Conservation (phyloP, 2,888 invertebrate species). For the Leptothorax acervorum region DNA sequence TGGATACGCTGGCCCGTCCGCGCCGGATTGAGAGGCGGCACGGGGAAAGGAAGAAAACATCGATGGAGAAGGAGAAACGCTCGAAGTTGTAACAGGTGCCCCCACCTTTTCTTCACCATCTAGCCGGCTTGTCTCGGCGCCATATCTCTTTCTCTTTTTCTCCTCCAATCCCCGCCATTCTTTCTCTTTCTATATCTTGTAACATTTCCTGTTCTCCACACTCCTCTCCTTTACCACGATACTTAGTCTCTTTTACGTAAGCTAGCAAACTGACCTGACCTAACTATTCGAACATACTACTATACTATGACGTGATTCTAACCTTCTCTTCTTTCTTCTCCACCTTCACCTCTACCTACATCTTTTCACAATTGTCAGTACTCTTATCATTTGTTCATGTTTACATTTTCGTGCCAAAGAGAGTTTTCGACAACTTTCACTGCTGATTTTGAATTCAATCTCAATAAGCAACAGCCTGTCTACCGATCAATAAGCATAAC, state of each 20-base stretch:
- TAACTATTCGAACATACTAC: constrained; percentile 69
- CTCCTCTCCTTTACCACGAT: constrained; percentile 62
- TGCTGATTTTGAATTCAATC: background rate
- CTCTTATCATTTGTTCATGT: background rate
- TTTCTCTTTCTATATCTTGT: constrained; percentile 60
- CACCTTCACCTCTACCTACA: background rate
- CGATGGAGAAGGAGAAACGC: constrained; percentile 17
- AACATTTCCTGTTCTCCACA: constrained; percentile 65
- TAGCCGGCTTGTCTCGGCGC: constrained; percentile 28
- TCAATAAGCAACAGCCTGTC: background rate
- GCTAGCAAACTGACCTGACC: constrained; percentile 78
- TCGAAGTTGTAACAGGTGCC: constrained; percentile 62
- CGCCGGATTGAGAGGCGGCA: constrained; percentile 33
- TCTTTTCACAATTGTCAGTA: background rate
- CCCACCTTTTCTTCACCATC: constrained; percentile 41
- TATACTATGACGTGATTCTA: constrained; percentile 45
- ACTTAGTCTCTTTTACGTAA: constrained; percentile 76
- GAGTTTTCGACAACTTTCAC: background rate
- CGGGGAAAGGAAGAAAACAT: constrained; percentile 19
- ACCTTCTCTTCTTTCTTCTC: background rate
- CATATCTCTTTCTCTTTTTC: constrained; percentile 26
- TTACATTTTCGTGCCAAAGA: background rate
- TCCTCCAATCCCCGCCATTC: background rate
- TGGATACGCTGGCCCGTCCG: constrained; percentile 7
- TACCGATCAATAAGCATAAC: background rate